A percentile compares a stretch with the other conserved stretches of the same genome.
Conservation (phyloP, 2,888 invertebrate species). For the Altica lythri region DNA sequence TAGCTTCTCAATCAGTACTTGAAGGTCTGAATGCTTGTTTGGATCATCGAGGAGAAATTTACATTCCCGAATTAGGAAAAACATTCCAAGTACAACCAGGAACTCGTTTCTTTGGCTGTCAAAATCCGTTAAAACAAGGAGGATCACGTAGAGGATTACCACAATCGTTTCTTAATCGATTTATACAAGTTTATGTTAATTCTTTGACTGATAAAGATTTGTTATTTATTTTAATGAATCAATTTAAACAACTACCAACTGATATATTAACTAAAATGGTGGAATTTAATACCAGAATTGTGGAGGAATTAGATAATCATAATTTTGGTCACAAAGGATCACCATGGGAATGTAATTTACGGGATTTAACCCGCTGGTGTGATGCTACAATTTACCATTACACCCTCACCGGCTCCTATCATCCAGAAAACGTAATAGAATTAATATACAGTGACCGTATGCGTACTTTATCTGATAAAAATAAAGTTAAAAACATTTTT, state of each 20-base stretch:
- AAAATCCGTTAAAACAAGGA: constrained; percentile 95
- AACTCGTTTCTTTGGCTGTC: constrained; percentile 94
- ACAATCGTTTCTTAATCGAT: constrained; percentile 95
- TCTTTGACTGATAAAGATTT: constrained; percentile 70
- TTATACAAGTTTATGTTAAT: constrained; percentile 83
- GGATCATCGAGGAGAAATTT: constrained; percentile 96
- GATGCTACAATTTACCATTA: constrained; percentile 66
- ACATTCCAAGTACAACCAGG: constrained; percentile 76
- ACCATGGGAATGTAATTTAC: constrained; percentile 96
- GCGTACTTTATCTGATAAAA: constrained; percentile 77
- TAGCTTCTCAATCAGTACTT: constrained; percentile 97
- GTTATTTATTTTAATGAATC: constrained; percentile 66
- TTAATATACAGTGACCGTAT: constrained; percentile 87
- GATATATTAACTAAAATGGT: constrained; percentile 74
- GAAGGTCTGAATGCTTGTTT: constrained; percentile 98
- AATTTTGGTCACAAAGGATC: constrained; percentile 81
- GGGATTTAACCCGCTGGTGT: constrained; percentile 94
- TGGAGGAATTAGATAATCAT: constrained; percentile 66
- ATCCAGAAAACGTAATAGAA: constrained; percentile 66
- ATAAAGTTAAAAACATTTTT: constrained; percentile 65
- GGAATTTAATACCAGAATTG: constrained; percentile 73
- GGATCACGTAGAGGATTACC: constrained; percentile 96
- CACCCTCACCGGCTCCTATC: constrained; percentile 29
- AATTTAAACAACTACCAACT: constrained; percentile 66
- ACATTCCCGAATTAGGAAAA: constrained; percentile 89